Evolutionary conservation across 2,888 invertebrate species (phyloP), one percentile per base, ranked within the genome.

Genomic region (Epinotia nisella): DNA sequence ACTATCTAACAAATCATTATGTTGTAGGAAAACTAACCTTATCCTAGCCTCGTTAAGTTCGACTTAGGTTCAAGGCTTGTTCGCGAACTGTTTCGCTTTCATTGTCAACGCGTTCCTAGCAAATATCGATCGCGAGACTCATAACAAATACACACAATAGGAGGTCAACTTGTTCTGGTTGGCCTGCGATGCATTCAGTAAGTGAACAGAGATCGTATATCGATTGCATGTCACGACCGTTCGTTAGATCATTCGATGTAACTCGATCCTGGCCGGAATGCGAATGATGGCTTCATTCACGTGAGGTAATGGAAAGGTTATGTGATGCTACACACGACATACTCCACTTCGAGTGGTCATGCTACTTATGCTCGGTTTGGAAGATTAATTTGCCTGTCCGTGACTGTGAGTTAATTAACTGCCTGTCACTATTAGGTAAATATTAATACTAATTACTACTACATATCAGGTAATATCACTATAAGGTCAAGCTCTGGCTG

Each of bases 1-100:
- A 70, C 74, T 11, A 66, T 21, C 56, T 68, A 76, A 2, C 66
- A 35, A 58, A 13, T 74, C 11, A 24, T 62, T 72, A 72, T 17
- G 41, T 15, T 13, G 56, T 76, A 69, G 76, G 77, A 15, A 24
- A 62, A 55, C 76, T 78, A 45, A 21, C 45, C 15, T 61, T 49
- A 21, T 45, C 2, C 21, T 41, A 45, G 21, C 7, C 58, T 15
- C n/a, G 7, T n/a, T 58, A 58, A n/a, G 58, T 58, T 58, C 29
- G 9, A 24, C 11, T 4, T 41, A 39, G 21, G 21, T 60, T 60
- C 41, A 60, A 60, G 60, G 60, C 45, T 45, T 45, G 15, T 45
- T 49, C 49, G n/a, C 49, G 7, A n/a, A n/a, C 7, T n/a, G 49
- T 49, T 49, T 49, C n/a, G 49, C n/a, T n/a, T 49, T 49, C n/a